A percentile compares a stretch with the other conserved stretches of the same genome.
These are phyloP conservation scores for Ips typographus DNA, from an alignment of 1,140 invertebrate genomes.

Conservation along the genomic window DNA sequence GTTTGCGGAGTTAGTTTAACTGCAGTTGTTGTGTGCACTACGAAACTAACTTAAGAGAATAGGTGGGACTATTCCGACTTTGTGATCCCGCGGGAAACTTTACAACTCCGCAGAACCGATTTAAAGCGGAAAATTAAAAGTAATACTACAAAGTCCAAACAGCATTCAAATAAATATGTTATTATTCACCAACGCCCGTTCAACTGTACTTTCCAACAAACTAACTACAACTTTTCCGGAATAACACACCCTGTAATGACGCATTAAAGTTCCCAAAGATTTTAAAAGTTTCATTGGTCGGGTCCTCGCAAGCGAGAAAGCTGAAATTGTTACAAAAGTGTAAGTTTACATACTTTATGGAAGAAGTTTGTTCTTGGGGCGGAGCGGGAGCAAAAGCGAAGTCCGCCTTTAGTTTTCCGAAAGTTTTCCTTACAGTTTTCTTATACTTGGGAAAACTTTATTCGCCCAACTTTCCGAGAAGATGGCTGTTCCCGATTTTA, in stretches of 20 bases:
- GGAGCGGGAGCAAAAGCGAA: conserved; percentile 35
- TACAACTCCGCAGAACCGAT: not conserved
- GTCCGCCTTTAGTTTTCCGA: conserved; percentile 35
- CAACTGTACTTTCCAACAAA: too few species aligned
- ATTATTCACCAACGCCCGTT: too few species aligned
- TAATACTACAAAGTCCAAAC: too few species aligned
- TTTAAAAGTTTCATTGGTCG: conserved; percentile 30
- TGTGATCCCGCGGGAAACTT: conserved; percentile 18
- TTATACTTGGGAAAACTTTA: conserved; percentile 30
- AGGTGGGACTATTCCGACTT: conserved; percentile 1
- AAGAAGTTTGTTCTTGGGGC: conserved; percentile 49
- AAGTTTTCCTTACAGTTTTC: conserved; percentile 26
- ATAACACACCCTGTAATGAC: conserved; percentile 17
- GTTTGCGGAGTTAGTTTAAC: conserved; percentile 28
- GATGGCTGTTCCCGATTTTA: conserved; percentile 31
- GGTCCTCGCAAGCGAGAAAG: conserved; percentile 37
- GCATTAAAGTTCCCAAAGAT: conserved; percentile 23
- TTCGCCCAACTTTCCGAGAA: conserved; percentile 27
- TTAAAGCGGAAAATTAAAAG: too few species aligned
- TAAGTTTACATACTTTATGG: conserved; percentile 53
- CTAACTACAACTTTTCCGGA: not conserved
- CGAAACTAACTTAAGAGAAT: conserved; percentile 12
- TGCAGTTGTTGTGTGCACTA: conserved; percentile 25
- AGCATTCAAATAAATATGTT: too few species aligned
- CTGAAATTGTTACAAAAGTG: conserved; percentile 53